Evolutionary conservation across 2,888 invertebrate genomes (phyloP).

Genomic region (Tubulanus polymorphus): DNA sequence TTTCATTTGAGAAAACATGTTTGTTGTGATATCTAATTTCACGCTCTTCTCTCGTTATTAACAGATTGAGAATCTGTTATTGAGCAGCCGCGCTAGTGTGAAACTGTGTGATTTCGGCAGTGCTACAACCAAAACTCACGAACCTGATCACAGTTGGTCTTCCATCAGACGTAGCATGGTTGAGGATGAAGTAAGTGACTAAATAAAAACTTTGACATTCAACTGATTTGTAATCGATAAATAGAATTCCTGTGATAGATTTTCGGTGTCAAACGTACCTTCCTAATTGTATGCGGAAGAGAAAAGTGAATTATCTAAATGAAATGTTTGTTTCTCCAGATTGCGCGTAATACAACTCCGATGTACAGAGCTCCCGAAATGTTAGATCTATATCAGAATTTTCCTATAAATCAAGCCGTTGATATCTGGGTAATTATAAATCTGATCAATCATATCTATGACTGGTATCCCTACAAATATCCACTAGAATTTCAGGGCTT

Average conservation of each 20-base stretch:
- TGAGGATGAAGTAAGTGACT: constrained; percentile 86
- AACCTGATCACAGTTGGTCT: constrained; percentile 86
- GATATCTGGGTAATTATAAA: constrained; percentile 82
- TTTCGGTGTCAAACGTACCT: too few species aligned
- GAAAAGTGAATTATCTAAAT: too few species aligned
- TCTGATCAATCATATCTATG: too few species aligned
- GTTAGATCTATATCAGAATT: constrained; percentile 95
- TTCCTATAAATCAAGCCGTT: constrained; percentile 81
- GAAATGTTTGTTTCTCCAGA: constrained; percentile 47
- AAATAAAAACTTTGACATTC: too few species aligned
- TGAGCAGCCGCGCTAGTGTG: constrained; percentile 77
- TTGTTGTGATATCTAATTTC: not conserved
- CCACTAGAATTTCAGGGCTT: too few species aligned
- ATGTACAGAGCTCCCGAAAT: constrained; percentile 98
- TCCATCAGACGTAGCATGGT: constrained; percentile 83
- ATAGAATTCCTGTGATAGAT: too few species aligned
- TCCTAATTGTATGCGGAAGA: too few species aligned
- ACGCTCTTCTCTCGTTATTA: constrained; percentile 18
- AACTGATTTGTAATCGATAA: too few species aligned
- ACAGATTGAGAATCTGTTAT: constrained; percentile 84
- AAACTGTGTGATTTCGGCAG: constrained; percentile 98
- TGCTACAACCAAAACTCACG: constrained; percentile 73
- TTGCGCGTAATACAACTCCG: constrained; percentile 60
- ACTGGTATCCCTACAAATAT: too few species aligned
- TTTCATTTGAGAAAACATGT: not conserved